Conservation (phyloP, 2,888 invertebrate genomes). For the Parnassius orleans region DNA sequence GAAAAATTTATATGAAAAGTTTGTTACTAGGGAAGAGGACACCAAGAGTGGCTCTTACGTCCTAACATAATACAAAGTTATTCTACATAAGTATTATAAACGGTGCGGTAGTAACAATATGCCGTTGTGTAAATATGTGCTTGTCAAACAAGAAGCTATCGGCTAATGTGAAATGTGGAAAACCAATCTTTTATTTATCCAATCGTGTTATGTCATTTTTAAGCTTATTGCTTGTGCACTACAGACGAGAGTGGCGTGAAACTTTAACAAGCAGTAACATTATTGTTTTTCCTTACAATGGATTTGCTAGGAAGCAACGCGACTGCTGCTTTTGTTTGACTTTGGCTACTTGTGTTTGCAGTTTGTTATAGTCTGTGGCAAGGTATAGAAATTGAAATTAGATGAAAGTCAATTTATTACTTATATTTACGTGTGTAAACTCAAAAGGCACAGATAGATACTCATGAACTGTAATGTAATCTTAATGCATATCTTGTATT, state of each 20-base stretch:
- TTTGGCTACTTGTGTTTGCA: conserved; percentile 9
- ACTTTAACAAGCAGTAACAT: conserved; percentile 6
- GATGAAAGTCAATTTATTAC: too few relatives aligned
- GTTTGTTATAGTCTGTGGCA: neutral
- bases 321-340: conserved; percentile 24
- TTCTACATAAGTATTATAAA: conserved; percentile 4
- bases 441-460: neutral
- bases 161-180: conserved; percentile 21
- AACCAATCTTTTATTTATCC: conserved; percentile 24
- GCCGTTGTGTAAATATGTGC: conserved; percentile 19
- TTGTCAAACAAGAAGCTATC: conserved; percentile 26
- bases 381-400: too few relatives aligned
- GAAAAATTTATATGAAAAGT: too few relatives aligned
- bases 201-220: neutral
- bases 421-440: neutral
- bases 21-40: too few relatives aligned
- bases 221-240: neutral
- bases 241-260: conserved; percentile 6
- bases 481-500: neutral
- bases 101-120: conserved; percentile 10
- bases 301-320: conserved; percentile 22
- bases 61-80: neutral
- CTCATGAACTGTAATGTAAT: too few relatives aligned
- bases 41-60: too few relatives aligned
- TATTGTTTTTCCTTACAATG: conserved; percentile 24